phyloP scores from a whole-genome alignment of 2,113 vertebrate genomes.

The Pholis gunnellus region DNA sequence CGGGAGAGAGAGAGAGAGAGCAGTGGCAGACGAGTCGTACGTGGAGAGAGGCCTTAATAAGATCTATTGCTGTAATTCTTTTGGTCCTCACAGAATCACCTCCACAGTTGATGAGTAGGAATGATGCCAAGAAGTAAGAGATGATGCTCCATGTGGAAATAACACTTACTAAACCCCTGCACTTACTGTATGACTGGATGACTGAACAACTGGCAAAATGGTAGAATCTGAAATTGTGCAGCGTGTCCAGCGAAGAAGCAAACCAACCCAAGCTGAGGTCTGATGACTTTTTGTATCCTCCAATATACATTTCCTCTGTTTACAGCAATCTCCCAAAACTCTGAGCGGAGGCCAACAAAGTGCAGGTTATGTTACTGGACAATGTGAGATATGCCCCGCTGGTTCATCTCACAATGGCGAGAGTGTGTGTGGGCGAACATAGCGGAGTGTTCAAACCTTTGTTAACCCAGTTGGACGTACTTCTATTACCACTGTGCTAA shows the following conservation, averaged over 20 bases:
- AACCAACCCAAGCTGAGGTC: neutral
- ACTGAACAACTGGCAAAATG: neutral
- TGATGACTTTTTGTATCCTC: constrained; percentile 3
- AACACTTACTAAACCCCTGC: neutral
- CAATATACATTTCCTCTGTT: neutral
- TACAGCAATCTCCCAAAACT: neutral
- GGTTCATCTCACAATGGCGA: constrained; percentile 23
- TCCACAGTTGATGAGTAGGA: constrained; percentile 19
- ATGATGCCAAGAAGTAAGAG: neutral
- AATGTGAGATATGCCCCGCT: constrained; percentile 22
- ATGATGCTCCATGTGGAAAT: constrained; percentile 12
- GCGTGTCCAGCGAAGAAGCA: neutral
- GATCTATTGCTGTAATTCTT: constrained; percentile 44
- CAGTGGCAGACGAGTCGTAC: neutral
- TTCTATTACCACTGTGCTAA: constrained; percentile 48
- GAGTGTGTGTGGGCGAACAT: constrained; percentile 32
- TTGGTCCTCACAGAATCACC: constrained; percentile 27
- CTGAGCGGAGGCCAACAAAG: constrained; percentile 5
- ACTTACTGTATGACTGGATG: neutral
- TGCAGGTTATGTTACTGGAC: constrained; percentile 10
- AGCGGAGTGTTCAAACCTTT: constrained; percentile 38
- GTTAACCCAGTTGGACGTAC: constrained; percentile 40
- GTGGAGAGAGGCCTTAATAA: constrained; percentile 35
- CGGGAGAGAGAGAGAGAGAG: neutral
- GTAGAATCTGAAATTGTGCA: constrained; percentile 8